phyloP scores from a whole-genome alignment of 2,797 vertebrate species.

The Picus viridis region DNA sequence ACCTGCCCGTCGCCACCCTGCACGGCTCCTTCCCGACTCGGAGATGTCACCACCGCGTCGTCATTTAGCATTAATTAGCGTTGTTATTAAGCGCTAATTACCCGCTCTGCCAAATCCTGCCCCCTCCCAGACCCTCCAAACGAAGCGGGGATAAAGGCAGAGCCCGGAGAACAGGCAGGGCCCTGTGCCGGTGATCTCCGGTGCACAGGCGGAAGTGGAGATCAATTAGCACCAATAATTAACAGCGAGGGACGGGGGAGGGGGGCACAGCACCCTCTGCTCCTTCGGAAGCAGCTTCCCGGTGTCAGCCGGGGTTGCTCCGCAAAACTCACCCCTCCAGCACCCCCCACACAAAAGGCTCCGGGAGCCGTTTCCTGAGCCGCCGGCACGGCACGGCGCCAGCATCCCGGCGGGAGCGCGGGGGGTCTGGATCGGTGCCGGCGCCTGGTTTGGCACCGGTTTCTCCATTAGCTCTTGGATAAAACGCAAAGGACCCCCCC shows the following conservation, averaged over 20 bases:
- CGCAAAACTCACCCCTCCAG: not conserved
- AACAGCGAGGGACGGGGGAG: not conserved
- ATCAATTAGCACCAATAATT: not conserved
- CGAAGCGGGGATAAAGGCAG: not conserved
- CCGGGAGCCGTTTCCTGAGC: not conserved
- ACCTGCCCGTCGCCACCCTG: fast-evolving
- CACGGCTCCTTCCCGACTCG: fast-evolving
- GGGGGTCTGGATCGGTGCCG: not conserved
- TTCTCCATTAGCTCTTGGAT: not conserved
- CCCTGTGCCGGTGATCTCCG: not conserved
- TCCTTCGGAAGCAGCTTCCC: not conserved
- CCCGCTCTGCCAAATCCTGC: not conserved
- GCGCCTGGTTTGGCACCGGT: not conserved
- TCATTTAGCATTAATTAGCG: fast-evolving
- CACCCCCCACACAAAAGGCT: not conserved
- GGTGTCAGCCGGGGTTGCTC: not conserved
- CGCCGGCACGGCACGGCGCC: not conserved
- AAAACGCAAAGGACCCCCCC: not conserved
- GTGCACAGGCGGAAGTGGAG: not conserved
- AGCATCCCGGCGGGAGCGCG: not conserved
- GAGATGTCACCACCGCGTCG: not conserved
- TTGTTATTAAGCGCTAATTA: not conserved
- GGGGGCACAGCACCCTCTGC: not conserved
- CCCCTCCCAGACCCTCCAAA: not conserved
- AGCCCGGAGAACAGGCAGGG: not conserved